A percentile compares a stretch with the other conserved stretches of the same genome.
phyloP scores from a whole-genome alignment of 1,140 invertebrate genomes.

The Elymnias hypermnestra region DNA sequence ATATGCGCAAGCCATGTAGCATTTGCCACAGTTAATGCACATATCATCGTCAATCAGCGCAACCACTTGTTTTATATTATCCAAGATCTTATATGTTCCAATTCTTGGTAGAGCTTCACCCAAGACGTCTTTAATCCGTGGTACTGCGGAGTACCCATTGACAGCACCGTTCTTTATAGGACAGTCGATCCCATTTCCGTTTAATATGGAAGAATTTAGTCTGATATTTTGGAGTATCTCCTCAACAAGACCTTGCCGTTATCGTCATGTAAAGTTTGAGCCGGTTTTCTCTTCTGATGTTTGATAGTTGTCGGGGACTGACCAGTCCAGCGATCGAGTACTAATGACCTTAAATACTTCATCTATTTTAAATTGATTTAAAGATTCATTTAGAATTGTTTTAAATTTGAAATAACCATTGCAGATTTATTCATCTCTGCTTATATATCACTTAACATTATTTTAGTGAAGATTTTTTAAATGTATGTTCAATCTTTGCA shows the following conservation, averaged over 20 bases:
- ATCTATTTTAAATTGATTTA: conserved; percentile 94
- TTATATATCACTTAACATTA: too few species aligned
- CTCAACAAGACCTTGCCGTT: conserved; percentile 85
- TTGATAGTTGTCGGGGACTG: conserved; percentile 93
- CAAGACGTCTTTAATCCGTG: conserved; percentile 85
- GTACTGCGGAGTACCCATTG: conserved; percentile 76
- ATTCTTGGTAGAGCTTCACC: conserved; percentile 88
- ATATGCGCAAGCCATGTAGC: too few species aligned
- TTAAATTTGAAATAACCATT: too few species aligned
- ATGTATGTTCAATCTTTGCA: too few species aligned
- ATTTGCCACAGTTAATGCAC: too few species aligned
- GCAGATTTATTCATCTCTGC: too few species aligned
- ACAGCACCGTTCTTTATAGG: conserved; percentile 28
- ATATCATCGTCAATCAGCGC: conserved; percentile 92
- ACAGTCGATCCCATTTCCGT: conserved; percentile 41
- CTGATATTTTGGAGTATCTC: conserved; percentile 80
- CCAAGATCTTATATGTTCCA: conserved; percentile 88
- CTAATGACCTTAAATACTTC: conserved; percentile 85
- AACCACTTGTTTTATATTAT: conserved; percentile 94
- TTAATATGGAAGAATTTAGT: conserved; percentile 67
- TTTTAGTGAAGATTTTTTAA: too few species aligned
- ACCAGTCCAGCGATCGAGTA: conserved; percentile 90
- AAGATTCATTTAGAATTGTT: too few species aligned
- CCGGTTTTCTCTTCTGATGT: conserved; percentile 95
- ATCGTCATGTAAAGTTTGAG: conserved; percentile 79